phyloP scores from a whole-genome alignment of 2,113 vertebrate genomes.

The Neoarius graeffei region DNA sequence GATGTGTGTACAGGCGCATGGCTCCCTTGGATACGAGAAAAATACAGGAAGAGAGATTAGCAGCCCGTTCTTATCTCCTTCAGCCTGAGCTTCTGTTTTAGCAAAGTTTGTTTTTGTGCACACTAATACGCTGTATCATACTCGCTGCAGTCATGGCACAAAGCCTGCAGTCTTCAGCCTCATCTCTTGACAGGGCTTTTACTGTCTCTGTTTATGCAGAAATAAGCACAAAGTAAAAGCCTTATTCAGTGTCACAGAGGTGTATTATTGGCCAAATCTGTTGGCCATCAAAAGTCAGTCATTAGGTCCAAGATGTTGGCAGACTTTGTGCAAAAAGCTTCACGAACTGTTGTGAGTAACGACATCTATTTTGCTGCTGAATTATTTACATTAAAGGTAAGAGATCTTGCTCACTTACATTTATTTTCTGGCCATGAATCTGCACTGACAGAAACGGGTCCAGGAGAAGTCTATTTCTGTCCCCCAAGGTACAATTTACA shows the following conservation, averaged over 20 bases:
- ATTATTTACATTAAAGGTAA: conserved; percentile 31
- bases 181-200: neutral
- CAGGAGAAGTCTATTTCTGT: too few relatives aligned
- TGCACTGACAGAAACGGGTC: too few relatives aligned
- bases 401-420: neutral
- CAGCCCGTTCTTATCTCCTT: conserved; percentile 39
- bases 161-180: conserved; percentile 4
- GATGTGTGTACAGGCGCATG: neutral
- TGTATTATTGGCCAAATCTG: neutral
- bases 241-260: neutral
- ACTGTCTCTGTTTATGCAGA: neutral
- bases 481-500: too few relatives aligned
- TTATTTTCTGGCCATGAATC: conserved; percentile 3
- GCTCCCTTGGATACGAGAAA: conserved; percentile 38
- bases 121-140: conserved; percentile 19
- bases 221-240: neutral
- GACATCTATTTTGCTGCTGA: conserved; percentile 23
- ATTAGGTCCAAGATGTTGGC: conserved; percentile 31
- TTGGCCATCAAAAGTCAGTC: conserved; percentile 28
- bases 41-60: conserved; percentile 42
- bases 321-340: neutral
- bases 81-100: conserved; percentile 40
- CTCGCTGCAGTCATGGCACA: conserved; percentile 4
- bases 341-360: neutral
- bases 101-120: conserved; percentile 16